Percentiles rank a stretch among this genome's conserved stretches.
Conservation (phyloP, 2,113 vertebrate genomes). For the Pseudorasbora parva region DNA sequence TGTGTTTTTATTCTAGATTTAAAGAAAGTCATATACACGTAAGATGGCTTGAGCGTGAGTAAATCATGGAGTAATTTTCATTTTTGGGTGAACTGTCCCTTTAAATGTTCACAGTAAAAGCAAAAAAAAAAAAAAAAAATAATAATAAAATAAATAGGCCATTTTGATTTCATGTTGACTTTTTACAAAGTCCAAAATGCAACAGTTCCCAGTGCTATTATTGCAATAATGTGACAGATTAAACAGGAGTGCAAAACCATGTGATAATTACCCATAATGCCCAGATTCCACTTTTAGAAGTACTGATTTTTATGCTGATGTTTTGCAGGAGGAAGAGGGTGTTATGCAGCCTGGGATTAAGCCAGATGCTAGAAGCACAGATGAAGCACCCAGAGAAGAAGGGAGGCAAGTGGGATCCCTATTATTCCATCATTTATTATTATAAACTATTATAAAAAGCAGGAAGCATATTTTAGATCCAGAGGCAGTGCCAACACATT, state of each 20-base stretch:
- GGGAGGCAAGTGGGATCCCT: constrained; percentile 39
- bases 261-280: constrained; percentile 8
- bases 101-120: no score
- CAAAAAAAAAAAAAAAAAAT: no score
- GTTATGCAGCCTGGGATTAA: constrained; percentile 45
- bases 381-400: constrained; percentile 49
- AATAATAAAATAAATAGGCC: no score
- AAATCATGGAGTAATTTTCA: no score
- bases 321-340: constrained; percentile 48
- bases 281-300: constrained; percentile 4
- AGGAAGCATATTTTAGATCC: constrained; percentile 20
- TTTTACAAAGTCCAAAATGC: neutral
- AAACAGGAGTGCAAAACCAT: neutral
- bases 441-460: no score
- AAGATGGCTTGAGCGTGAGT: no score
- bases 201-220: neutral
- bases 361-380: constrained; percentile 23
- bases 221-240: neutral
- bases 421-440: constrained; percentile 35
- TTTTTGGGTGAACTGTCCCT: no score
- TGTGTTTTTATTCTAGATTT: no score
- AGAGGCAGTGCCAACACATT: constrained; percentile 25
- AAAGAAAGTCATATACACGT: no score
- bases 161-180: neutral
- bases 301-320: constrained; percentile 35